These are phyloP conservation scores for Drosophila bunnanda DNA, from an alignment of 2,888 invertebrate genomes.

Conservation along the genomic window DNA sequence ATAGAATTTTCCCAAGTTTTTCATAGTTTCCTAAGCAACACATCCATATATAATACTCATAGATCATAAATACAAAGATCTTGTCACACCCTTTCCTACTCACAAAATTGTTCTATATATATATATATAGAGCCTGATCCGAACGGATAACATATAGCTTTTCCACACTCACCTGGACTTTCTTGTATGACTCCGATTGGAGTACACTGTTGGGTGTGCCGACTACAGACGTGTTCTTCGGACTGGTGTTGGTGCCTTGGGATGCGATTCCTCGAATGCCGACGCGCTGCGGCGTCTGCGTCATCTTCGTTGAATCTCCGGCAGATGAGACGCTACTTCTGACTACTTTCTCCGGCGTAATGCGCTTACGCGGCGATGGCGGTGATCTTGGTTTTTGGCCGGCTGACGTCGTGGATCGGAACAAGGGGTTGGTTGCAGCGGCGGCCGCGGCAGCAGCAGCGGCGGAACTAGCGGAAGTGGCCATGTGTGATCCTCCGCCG, in stretches of 20 bases:
- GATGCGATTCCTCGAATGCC: slow-evolving; percentile 20
- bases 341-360: slow-evolving; percentile 41
- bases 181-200: slow-evolving; percentile 73
- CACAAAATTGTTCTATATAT: not conserved
- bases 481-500: slow-evolving; percentile 32
- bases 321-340: slow-evolving; percentile 5
- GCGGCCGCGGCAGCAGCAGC: slow-evolving; percentile 6
- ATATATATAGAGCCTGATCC: not conserved
- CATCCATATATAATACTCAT: not conserved
- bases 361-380: slow-evolving; percentile 34
- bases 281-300: slow-evolving; percentile 30
- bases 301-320: slow-evolving; percentile 38
- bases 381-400: slow-evolving; percentile 49
- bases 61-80: no score
- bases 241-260: not conserved
- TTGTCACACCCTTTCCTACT: no score
- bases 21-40: not conserved
- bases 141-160: not conserved
- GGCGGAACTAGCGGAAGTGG: slow-evolving; percentile 2
- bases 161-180: slow-evolving; percentile 68
- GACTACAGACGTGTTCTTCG: slow-evolving; percentile 14
- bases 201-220: slow-evolving; percentile 52
- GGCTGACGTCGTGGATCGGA: slow-evolving; percentile 15
- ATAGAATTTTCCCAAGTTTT: no score
- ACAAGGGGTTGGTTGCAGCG: not conserved